Base-by-base conservation (phyloP, 2,113 vertebrate species). In the Orthonyx spaldingii region DNA sequence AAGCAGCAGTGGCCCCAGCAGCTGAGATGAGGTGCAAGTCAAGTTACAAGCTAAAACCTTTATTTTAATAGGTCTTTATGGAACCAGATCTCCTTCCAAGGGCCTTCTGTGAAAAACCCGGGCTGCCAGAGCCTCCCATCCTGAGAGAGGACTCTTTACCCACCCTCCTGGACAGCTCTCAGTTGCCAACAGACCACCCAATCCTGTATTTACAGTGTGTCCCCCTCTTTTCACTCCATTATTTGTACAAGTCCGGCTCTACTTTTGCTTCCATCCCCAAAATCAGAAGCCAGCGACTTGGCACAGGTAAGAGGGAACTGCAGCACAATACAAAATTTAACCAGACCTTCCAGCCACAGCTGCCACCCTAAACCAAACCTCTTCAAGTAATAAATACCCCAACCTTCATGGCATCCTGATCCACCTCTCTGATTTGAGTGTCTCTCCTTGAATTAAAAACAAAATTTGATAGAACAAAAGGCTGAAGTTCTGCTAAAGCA, bases 101-200 rank as follows among this genome's bases (percentile, higher is more conserved):
- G 22, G 4, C 14, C 24, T 28, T 11, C 56, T 64, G 13, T 32
- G 53, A 13, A 44, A 50, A 49, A 10, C 9, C 8, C 21, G 21
- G 47, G 81, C 47, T 28, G 30, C 3, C 42, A 68, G 41, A 93
- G n/a, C 32, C 60, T 49, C 53, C 59, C 37, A 16, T 5, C 15
- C 15, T 2, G 28, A 23, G 17, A 23, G 22, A 18, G 44, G 33
- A 5, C 2, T 8, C 22, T 15, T 16, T 0, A 3, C 6, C 47
- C n/a, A 20, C n/a, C n/a, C 42, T 79, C 22, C 50, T 41, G 59
- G 26, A 21, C 44, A 77, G 44, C 44, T 72, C 63, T 56, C 22
- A 24, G 17, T 0, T 8, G 28, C 27, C 19, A 11, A 9, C 11
- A 10, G 5, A 33, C 11, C 27, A 20, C n/a, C 41, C 53, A 37